Conservation (phyloP, 1,140 invertebrate genomes). For the Argopecten irradians region DNA sequence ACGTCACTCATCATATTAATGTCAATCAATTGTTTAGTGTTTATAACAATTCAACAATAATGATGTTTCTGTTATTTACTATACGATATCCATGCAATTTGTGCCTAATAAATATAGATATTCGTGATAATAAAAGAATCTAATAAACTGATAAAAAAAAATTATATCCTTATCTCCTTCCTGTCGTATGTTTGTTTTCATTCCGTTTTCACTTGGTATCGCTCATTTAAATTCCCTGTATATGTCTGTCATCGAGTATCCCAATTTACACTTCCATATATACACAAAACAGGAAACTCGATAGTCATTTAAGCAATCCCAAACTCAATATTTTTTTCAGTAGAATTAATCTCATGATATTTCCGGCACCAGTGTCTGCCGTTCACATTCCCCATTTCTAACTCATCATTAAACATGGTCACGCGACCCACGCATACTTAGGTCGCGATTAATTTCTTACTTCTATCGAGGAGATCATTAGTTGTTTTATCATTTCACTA, state of each 20-base stretch:
- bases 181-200: background rate
- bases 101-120: too few species aligned
- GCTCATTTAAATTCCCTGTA: background rate
- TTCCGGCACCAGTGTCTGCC: background rate
- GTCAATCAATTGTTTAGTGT: too few species aligned
- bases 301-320: background rate
- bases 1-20: too few species aligned
- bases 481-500: slow-evolving; percentile 12
- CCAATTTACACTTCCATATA: slow-evolving; percentile 17
- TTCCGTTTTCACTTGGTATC: background rate
- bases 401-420: slow-evolving; percentile 8
- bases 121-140: background rate
- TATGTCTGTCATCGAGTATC: background rate
- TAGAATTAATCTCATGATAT: background rate
- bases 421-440: background rate
- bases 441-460: background rate
- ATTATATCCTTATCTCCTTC: background rate
- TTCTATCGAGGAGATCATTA: slow-evolving; percentile 1
- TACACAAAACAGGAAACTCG: background rate
- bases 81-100: too few species aligned
- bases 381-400: background rate
- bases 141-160: background rate
- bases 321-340: background rate
- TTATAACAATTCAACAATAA: too few species aligned
- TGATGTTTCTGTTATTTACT: too few species aligned